Conservation (phyloP, 2,797 vertebrate species). For the Enteromius viviparus region DNA sequence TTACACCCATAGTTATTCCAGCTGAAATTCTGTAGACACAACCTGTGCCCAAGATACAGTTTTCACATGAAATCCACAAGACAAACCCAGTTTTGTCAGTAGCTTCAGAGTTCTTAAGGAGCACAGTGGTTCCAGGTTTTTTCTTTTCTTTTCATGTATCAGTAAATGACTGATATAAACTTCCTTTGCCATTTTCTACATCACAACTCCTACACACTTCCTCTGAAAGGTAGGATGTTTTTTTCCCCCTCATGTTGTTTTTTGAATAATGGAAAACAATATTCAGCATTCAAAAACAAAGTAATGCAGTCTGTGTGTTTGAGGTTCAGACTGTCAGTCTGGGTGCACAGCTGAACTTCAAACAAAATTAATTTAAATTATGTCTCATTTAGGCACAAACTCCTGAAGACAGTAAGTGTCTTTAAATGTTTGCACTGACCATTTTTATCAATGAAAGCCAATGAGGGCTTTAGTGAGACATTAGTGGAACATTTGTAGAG, state of each 20-base stretch:
- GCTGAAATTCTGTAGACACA: not conserved
- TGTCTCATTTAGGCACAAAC: slow-evolving; percentile 62
- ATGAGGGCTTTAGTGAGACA: slow-evolving; percentile 47
- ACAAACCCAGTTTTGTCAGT: slow-evolving; percentile 11
- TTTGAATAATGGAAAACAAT: slow-evolving; percentile 22
- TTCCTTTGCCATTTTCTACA: slow-evolving; percentile 18
- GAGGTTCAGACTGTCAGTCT: slow-evolving; percentile 40
- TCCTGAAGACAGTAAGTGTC: slow-evolving; percentile 54
- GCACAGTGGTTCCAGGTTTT: not conserved
- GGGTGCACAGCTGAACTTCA: slow-evolving; percentile 54
- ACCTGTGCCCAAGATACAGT: not conserved
- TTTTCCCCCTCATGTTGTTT: slow-evolving; percentile 16
- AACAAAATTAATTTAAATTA: slow-evolving; percentile 56
- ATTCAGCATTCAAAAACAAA: slow-evolving; percentile 31
- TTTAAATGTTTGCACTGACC: slow-evolving; percentile 60
- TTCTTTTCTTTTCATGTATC: slow-evolving; percentile 21
- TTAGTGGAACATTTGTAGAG: slow-evolving; percentile 41
- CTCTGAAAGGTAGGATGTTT: slow-evolving; percentile 16
- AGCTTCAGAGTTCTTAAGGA: slow-evolving; percentile 10
- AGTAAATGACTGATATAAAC: slow-evolving; percentile 5
- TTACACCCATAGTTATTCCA: not conserved
- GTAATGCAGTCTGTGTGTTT: slow-evolving; percentile 38
- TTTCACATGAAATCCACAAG: not conserved
- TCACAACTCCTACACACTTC: slow-evolving; percentile 30
- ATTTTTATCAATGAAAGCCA: slow-evolving; percentile 66